Evolutionary conservation across 2,888 invertebrate species (phyloP), one percentile per base, ranked within the genome.

Genomic region (Xestoiulus laeticollis): DNA sequence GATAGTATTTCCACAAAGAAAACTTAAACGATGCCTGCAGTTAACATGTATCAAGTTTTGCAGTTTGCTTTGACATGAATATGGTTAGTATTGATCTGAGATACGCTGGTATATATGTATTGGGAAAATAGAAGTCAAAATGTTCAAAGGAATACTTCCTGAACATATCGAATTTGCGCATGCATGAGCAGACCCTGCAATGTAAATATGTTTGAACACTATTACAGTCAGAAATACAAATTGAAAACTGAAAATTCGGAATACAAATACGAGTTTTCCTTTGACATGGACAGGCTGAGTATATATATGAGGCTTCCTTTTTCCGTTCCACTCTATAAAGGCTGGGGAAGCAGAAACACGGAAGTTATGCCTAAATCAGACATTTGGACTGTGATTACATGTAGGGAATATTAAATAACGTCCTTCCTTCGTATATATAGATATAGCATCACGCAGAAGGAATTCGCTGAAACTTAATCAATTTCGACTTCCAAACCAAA

Each of bases 381-480:
- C 59, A 68, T 68, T 26, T 68, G 19, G 22, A 68, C 22, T 26
- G 59, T 68, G 59, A 68, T 68, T 68, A 68, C 26, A 22, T 22
- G 59, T 68, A 68, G 10, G 22, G 59, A 68, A 22, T 68, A 68
- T 68, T 68, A 68, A 68, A 68, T 68, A 68, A 68, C 22, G 59
- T 68, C 59, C 59, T 68, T 68, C 59, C 59, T 22, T 68, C 22
- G 6, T n/a, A n/a, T 6, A n/a, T 5, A 48, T 38, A 38, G 38
- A 38, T n/a, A n/a, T 10, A 6, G 22, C 59, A 68, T 22, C 59
- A 68, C 59, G 59, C 59, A 26, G 6, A 22, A 68, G 59, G 59
- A 68, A 68, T 68, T 68, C 59, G 59, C 8, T 68, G 59, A 68
- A 68, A 68, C 59, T 68, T 68, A 68, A 68, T 68, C 59, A 68